Percentiles rank a stretch among this genome's conserved stretches.
phyloP scores from a whole-genome alignment of 1,140 invertebrate genomes.

The Brachionus plicatilis region DNA sequence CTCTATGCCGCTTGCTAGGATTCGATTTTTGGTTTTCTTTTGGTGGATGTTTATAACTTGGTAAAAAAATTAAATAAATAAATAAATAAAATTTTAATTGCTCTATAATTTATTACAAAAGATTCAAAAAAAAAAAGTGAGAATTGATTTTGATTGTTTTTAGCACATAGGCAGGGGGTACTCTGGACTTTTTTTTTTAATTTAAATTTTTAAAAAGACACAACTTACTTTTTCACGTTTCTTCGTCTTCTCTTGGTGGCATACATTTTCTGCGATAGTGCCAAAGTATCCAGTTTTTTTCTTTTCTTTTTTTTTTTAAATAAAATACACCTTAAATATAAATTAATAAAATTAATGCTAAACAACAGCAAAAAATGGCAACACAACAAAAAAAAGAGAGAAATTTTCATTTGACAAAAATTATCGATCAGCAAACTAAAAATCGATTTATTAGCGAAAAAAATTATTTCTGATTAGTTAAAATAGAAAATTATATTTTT shows the following conservation, averaged over 20 bases:
- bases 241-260: slow-evolving; percentile 81
- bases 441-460: slow-evolving; percentile 4
- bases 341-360: too few relatives aligned
- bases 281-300: slow-evolving; percentile 3
- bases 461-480: neutral
- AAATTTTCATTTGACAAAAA: slow-evolving; percentile 15
- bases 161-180: neutral
- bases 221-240: slow-evolving; percentile 81
- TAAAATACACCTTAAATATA: too few relatives aligned
- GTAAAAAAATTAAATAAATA: slow-evolving; percentile 49
- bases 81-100: neutral
- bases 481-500: neutral
- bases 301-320: neutral
- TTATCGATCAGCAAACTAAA: slow-evolving; percentile 22
- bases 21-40: slow-evolving; percentile 98
- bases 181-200: neutral
- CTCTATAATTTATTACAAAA: neutral
- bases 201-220: neutral
- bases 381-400: neutral
- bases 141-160: slow-evolving; percentile 2
- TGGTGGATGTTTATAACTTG: slow-evolving; percentile 81
- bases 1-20: slow-evolving; percentile 92
- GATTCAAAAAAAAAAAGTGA: neutral
- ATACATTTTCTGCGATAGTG: slow-evolving; percentile 62
- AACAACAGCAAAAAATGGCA: neutral